Conservation (phyloP, 2,888 invertebrate genomes). For the Tetragonisca angustula region DNA sequence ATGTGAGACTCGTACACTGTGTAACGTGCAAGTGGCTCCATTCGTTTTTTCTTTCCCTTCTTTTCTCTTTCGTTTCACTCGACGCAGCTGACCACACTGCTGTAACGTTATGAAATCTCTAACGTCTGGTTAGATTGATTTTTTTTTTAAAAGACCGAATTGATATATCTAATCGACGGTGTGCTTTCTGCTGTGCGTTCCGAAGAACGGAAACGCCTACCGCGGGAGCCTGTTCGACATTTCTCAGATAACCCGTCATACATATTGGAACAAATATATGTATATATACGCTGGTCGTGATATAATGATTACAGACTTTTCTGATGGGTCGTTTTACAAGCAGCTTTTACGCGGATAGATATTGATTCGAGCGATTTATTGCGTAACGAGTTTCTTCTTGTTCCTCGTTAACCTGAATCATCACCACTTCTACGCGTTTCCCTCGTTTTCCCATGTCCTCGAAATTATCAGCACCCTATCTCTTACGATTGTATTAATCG, state of each 20-base stretch:
- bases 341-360: not conserved
- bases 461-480: not conserved
- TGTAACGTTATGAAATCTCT: not conserved
- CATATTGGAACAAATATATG: not conserved
- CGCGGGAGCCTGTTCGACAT: not conserved
- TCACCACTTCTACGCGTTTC: not conserved
- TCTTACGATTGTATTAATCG: not conserved
- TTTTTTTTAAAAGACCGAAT: not conserved
- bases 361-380: conserved; percentile 14
- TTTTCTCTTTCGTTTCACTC: not conserved
- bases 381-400: not conserved
- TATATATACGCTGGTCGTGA: conserved; percentile 8
- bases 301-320: conserved; percentile 13
- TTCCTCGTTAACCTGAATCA: not conserved
- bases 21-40: not conserved
- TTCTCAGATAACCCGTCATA: conserved; percentile 26
- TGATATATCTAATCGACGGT: conserved; percentile 11
- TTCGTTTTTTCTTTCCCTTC: not conserved
- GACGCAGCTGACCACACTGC: not conserved
- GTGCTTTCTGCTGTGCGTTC: not conserved
- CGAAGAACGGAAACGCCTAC: conserved; percentile 37
- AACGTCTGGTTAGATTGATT: not conserved
- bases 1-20: not conserved
- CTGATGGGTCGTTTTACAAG: not conserved
- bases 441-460: not conserved